These are phyloP conservation scores for Caloenas nicobarica DNA, from an alignment of 2,113 vertebrate species.

Conservation along the genomic window DNA sequence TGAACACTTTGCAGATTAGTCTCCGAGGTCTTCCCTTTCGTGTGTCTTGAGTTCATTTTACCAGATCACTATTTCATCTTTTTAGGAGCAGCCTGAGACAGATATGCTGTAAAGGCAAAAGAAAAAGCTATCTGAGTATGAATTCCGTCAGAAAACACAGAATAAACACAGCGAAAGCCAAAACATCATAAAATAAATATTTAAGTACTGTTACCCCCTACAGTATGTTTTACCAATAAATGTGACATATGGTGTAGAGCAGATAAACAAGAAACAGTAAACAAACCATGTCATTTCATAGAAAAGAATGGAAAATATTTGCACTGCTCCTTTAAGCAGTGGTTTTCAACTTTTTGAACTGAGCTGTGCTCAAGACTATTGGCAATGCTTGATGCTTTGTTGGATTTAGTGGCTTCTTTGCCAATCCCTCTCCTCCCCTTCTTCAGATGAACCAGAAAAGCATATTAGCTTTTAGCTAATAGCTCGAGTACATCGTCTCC, in stretches of 20 bases:
- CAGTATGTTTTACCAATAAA: neutral
- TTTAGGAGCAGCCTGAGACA: neutral
- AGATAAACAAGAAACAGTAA: slow-evolving; percentile 7
- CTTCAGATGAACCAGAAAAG: neutral
- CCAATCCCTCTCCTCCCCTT: neutral
- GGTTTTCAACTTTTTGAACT: neutral
- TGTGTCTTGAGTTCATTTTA: neutral
- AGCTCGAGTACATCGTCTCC: neutral
- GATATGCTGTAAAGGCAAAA: neutral
- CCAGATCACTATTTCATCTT: neutral
- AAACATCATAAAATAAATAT: slow-evolving; percentile 1
- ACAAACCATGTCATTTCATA: neutral
- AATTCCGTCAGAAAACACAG: neutral
- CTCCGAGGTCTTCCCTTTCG: neutral
- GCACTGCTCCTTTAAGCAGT: neutral
- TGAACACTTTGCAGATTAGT: neutral
- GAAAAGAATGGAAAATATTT: neutral
- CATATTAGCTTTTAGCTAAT: too few relatives aligned
- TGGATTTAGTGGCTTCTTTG: neutral
- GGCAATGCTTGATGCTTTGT: neutral
- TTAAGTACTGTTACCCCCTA: neutral
- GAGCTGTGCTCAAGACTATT: neutral
- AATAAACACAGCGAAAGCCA: neutral
- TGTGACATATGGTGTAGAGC: neutral
- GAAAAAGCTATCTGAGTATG: neutral